Evolutionary conservation across 2,888 invertebrate genomes (phyloP).

Genomic region (Cheilosia urbana): DNA sequence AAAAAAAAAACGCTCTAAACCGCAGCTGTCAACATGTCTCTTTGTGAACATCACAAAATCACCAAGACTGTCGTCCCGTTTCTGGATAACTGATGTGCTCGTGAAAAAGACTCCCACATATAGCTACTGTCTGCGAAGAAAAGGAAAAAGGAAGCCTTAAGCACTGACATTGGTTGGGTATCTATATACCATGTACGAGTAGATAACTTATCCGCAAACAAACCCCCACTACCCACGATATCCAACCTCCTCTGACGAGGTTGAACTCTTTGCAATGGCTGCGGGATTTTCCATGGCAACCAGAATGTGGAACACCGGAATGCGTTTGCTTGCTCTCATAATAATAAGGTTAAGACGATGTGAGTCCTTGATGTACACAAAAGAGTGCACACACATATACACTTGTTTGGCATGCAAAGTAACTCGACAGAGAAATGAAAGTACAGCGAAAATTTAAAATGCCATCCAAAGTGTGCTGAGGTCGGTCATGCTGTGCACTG

Average conservation of each 20-base stretch:
- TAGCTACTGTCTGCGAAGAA: neutral
- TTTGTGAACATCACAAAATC: constrained; percentile 54
- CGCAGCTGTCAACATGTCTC: constrained; percentile 46
- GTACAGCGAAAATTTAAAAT: constrained; percentile 47
- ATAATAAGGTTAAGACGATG: constrained; percentile 59
- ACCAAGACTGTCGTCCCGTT: constrained; percentile 24
- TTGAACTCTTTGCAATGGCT: constrained; percentile 46
- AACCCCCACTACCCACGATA: constrained; percentile 14
- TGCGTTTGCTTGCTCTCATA: constrained; percentile 62
- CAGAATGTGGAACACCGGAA: constrained; percentile 63
- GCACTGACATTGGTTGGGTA: constrained; percentile 60
- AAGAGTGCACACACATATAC: constrained; percentile 30
- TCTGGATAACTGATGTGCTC: constrained; percentile 29
- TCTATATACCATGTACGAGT: constrained; percentile 12
- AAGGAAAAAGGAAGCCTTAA: constrained; percentile 35
- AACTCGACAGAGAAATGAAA: constrained; percentile 47
- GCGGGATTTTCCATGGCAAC: constrained; percentile 45
- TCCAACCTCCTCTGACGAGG: neutral
- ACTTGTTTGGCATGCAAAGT: constrained; percentile 58
- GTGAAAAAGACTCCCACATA: constrained; percentile 25
- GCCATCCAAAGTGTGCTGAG: constrained; percentile 41
- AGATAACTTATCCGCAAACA: constrained; percentile 61
- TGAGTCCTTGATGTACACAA: constrained; percentile 49
- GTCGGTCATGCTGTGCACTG: constrained; percentile 38
- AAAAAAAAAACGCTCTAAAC: constrained; percentile 6